Percentiles rank a stretch among this genome's conserved stretches.
Conservation (phyloP, 2,888 invertebrate genomes). For the Drosophila limbata region DNA sequence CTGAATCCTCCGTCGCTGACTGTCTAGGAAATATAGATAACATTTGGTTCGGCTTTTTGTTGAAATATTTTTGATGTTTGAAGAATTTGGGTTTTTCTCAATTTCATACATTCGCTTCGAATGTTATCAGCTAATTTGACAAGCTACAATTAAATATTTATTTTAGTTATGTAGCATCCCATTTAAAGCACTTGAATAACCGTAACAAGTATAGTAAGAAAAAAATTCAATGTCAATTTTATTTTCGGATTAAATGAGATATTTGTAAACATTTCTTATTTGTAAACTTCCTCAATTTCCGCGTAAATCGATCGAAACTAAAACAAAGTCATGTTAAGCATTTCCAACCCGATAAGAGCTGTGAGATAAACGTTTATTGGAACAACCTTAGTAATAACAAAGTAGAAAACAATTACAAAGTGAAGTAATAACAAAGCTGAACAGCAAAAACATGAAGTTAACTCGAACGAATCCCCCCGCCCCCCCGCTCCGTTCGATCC, state of each 20-base stretch:
- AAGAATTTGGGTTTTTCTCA: neutral
- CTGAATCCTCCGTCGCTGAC: neutral
- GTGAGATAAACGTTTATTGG: constrained; percentile 11
- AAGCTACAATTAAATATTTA: too few relatives aligned
- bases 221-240: neutral
- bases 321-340: constrained; percentile 8
- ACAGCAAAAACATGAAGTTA: constrained; percentile 32
- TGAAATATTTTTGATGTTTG: neutral
- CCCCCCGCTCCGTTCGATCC: neutral
- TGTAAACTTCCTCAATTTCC: neutral
- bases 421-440: constrained; percentile 27
- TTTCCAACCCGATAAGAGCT: constrained; percentile 11
- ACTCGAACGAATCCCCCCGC: constrained; percentile 12
- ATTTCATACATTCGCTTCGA: neutral
- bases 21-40: neutral
- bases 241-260: neutral
- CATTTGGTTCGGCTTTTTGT: neutral
- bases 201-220: neutral
- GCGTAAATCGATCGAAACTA: constrained; percentile 7
- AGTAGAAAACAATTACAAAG: constrained; percentile 21
- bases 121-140: neutral
- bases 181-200: too few relatives aligned
- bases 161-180: too few relatives aligned
- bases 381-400: constrained; percentile 8
- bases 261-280: neutral